These are phyloP conservation scores for Lordiphosa collinella DNA, from an alignment of 1,140 invertebrate species.

Conservation along the genomic window DNA sequence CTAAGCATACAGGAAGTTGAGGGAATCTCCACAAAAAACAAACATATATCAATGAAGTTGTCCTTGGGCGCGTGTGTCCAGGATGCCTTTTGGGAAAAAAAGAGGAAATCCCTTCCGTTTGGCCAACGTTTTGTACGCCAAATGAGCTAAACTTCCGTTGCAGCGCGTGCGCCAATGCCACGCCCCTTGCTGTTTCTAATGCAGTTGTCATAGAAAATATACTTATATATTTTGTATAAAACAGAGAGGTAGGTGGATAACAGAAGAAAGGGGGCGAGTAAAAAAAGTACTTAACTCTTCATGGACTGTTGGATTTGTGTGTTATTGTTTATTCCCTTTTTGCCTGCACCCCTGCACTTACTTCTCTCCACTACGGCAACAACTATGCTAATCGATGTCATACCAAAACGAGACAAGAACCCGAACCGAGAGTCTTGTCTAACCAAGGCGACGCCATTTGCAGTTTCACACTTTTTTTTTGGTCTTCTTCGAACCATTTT, in stretches of 20 bases:
- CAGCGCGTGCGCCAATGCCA: slow-evolving; percentile 56
- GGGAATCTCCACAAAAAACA: slow-evolving; percentile 29
- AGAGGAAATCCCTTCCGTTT: slow-evolving; percentile 71
- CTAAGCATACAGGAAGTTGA: slow-evolving; percentile 13
- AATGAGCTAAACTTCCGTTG: slow-evolving; percentile 72
- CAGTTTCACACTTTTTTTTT: slow-evolving; percentile 73
- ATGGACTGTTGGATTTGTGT: no score
- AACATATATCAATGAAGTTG: slow-evolving; percentile 70
- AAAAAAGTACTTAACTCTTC: no score
- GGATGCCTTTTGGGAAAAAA: slow-evolving; percentile 58
- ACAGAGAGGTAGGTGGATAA: neutral
- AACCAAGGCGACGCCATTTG: slow-evolving; percentile 73
- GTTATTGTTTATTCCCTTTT: no score
- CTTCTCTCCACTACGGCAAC: slow-evolving; percentile 21
- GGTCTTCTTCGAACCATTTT: slow-evolving; percentile 59
- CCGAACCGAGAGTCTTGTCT: slow-evolving; percentile 32
- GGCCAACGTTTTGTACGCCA: slow-evolving; percentile 43
- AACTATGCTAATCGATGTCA: slow-evolving; percentile 68
- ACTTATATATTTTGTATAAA: slow-evolving; percentile 5
- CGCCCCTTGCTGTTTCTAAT: slow-evolving; percentile 42
- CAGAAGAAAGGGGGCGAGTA: no score
- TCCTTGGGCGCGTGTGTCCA: slow-evolving; percentile 57
- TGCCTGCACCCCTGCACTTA: neutral
- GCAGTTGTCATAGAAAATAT: slow-evolving; percentile 43
- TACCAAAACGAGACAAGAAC: slow-evolving; percentile 67